These are phyloP conservation scores for Saimiri boliviensis DNA, from an alignment of 2,113 vertebrate species.

Conservation along the genomic window DNA sequence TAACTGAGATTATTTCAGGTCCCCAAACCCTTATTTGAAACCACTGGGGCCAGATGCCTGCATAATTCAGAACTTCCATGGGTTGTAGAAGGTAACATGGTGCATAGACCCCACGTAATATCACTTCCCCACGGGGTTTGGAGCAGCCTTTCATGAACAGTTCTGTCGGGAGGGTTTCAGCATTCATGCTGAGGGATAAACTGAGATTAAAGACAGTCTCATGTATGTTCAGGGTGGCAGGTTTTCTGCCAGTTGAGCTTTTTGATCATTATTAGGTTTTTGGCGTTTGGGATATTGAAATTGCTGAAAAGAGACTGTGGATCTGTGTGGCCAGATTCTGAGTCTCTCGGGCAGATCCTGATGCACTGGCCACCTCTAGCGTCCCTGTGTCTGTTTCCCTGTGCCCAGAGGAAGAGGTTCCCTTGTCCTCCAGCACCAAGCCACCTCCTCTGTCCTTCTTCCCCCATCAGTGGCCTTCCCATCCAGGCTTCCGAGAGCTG, in stretches of 20 bases:
- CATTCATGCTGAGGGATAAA: accelerated
- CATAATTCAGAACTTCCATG: background rate
- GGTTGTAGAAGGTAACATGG: background rate
- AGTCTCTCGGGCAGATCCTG: background rate
- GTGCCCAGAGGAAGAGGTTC: accelerated
- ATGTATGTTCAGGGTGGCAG: background rate
- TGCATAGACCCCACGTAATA: accelerated
- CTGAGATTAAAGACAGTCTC: background rate
- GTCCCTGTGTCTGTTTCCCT: too few relatives aligned
- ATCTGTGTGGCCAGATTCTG: too few relatives aligned
- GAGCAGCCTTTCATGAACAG: too few relatives aligned
- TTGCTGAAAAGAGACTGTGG: accelerated
- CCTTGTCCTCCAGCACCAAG: accelerated
- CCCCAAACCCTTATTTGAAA: background rate
- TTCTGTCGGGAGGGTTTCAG: background rate
- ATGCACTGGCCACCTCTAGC: accelerated
- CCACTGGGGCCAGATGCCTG: accelerated
- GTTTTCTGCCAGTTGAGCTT: background rate
- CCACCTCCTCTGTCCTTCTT: background rate
- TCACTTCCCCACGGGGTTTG: background rate
- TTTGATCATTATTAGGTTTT: background rate
- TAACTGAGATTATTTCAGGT: background rate
- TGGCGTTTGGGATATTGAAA: background rate
- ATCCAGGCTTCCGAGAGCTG: background rate
- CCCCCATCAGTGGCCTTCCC: background rate